phyloP scores from a whole-genome alignment of 2,797 vertebrate genomes.

The Cuniculus paca region DNA sequence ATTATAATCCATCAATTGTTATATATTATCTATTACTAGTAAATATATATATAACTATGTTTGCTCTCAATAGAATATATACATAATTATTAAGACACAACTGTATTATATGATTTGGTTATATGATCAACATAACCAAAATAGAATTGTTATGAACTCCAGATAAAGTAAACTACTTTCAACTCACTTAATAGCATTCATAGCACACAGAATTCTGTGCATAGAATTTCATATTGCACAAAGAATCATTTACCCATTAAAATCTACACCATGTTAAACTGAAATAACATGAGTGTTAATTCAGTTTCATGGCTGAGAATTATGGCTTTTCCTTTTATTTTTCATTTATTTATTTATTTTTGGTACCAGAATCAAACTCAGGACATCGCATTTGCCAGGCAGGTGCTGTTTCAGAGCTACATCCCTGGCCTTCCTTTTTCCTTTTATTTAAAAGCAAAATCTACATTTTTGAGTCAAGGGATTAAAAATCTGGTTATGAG shows the following conservation, averaged over 20 bases:
- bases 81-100: background rate
- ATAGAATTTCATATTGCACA: background rate
- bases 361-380: no score
- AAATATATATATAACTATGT: background rate
- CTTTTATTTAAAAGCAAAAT: background rate
- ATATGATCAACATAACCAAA: conserved; percentile 5
- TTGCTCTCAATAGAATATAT: background rate
- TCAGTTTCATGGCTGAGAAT: background rate
- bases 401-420: no score
- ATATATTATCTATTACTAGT: background rate
- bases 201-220: background rate
- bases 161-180: background rate
- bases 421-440: background rate
- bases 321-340: background rate
- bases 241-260: background rate
- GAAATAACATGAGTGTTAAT: background rate
- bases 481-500: background rate
- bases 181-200: background rate
- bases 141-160: background rate
- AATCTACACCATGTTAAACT: background rate
- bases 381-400: no score
- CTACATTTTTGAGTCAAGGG: background rate
- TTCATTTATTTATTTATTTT: no score
- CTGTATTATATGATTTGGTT: background rate
- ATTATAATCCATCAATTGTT: background rate